Base-by-base conservation (phyloP, 2,888 invertebrate species). In the Himalopsyche anomala region DNA sequence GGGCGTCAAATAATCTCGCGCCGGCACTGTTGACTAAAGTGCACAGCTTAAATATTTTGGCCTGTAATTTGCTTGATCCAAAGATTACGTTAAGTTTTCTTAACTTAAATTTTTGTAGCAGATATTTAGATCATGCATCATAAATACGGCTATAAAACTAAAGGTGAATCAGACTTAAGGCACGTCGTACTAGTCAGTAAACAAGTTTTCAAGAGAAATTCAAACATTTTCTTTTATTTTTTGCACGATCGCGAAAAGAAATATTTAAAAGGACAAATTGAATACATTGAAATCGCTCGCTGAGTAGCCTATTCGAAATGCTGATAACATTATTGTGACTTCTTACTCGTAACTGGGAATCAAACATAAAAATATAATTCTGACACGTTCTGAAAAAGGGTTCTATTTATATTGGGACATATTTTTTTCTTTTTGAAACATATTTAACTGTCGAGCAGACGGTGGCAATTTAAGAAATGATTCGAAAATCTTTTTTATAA, bases 201-300 rank as follows among this genome's bases (percentile, higher is more conserved):
- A 62, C 62, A 62, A 62, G 62, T 19, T 62, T 62, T 62, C 62
- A 62, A 62, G 62, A 19, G 19, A 62, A 62, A 19, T 62, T 62
- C 19, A 62, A 62, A 62, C 62, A 62, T 62, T 62, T 62, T 62
- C 62, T 62, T 62, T 62, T 62, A 62, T 62, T 62, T 62, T 62
- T 62, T 62, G 62, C 62, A 62, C 62, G 62, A 62, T 62, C 62
- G 62, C 19, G 4, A 19, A 19, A 19, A 62, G 62, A 62, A 62
- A 62, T 62, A 62, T 62, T 62, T 62, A 62, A 62, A 62, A 62
- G 62, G 62, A 62, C 62, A 62, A 62, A 62, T 62, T 62, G 62
- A 62, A 62, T 62, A 62, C 62, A 62, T 62, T 62, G 62, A 19
- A 62, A 62, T 62, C 62, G n/a, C 62, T 62, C 19, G 62, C 19